Base-by-base conservation (phyloP, 2,797 vertebrate species). In the Gallinago nigripennis region DNA sequence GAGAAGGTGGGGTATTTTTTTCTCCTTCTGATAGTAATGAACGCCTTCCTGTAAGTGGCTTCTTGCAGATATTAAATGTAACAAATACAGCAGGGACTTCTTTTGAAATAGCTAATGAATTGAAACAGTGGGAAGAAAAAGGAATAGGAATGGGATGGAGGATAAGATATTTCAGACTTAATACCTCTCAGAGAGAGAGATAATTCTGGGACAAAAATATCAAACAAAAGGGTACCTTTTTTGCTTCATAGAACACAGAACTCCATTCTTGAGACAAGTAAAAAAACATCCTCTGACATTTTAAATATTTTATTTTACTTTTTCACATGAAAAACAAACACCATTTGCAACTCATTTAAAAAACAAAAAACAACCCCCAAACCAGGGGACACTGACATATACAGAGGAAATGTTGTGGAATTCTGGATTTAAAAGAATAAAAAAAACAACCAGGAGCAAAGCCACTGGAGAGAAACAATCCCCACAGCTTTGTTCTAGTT, bases 41-140 rank as follows among this genome's bases (percentile, higher is more conserved):
- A 77, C 0, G 2, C 18, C 27, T 92, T 88, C 90, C 68, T 58
- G 19, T 92, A 94, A 93, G 86, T 92, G 64, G 70, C 53, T 89
- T 87, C 84, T 95, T 27, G 6, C 73, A 81, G 89, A 92, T 95
- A 95, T 70, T 93, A 93, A 95, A 91, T 79, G 58, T 82, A 92
- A 94, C 51, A 91, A 95, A 95, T 96, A 88, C 82, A 95, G 76
- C 84, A 83, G 86, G 78, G 88, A 96, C 69, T 76, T 37, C 72
- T 94, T 94, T 96, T 76, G 69, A 92, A 96, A 94, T 33, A 86
- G n/a, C 19, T 91, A 75, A 81, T 89, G 83, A 95, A 93, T 83
- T 63, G 69, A 90, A 91, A 86, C 58, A 86, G 86, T 72, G 45
- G 43, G 33, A 70, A 85, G 33, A 79, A 72, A 90, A 92, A 57